Conservation (phyloP, 1,140 invertebrate species). For the Mercenaria mercenaria region DNA sequence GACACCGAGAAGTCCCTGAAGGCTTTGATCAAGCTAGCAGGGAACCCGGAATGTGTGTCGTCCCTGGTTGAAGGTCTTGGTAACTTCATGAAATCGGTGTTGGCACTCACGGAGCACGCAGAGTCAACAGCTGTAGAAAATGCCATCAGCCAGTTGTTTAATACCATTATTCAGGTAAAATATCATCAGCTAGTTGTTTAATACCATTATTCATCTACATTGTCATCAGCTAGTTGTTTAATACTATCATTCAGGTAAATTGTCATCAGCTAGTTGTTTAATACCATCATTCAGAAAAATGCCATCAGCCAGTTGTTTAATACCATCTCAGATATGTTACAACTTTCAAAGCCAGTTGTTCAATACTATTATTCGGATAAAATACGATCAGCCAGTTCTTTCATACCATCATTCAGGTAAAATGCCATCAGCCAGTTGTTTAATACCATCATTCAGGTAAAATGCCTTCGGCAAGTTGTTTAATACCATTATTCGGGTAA, state of each 20-base stretch:
- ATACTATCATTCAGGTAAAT: conserved; percentile 88
- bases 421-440: conserved; percentile 87
- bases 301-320: conserved; percentile 87
- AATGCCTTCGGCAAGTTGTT: too few relatives aligned
- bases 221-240: conserved; percentile 87
- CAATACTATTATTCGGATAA: conserved; percentile 88
- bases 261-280: too few relatives aligned
- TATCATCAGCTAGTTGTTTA: too few relatives aligned
- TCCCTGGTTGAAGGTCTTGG: conserved; percentile 87
- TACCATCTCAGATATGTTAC: too few relatives aligned
- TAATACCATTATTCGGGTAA: too few relatives aligned
- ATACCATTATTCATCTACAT: too few relatives aligned
- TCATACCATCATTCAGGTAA: too few relatives aligned
- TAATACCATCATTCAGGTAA: conserved; percentile 88
- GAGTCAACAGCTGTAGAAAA: conserved; percentile 86
- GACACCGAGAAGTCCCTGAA: conserved; percentile 87
- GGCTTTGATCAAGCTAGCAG: conserved; percentile 88
- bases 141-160: conserved; percentile 87
- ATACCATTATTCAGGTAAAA: conserved; percentile 88
- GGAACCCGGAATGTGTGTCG: conserved; percentile 89
- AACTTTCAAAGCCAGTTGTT: too few relatives aligned
- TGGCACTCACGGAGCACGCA: conserved; percentile 86
- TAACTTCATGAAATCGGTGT: conserved; percentile 86
- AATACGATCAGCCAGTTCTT: too few relatives aligned
- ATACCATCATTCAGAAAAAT: too few relatives aligned